Evolutionary conservation across 2,888 invertebrate species (phyloP).

Genomic region (Chromoteleia sp.): DNA sequence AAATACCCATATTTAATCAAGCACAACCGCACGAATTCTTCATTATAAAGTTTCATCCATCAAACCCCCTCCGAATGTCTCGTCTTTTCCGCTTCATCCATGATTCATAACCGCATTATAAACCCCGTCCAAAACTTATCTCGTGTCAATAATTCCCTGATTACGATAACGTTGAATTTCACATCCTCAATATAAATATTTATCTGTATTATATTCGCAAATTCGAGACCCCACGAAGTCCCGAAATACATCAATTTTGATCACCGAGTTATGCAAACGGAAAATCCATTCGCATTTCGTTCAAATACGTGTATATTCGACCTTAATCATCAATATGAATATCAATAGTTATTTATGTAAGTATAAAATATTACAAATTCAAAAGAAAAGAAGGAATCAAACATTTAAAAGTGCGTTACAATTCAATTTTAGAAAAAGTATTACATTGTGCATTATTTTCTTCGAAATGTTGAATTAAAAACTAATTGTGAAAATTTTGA

Average conservation of each 20-base stretch:
- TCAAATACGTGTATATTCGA: no score
- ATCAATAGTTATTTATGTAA: no score
- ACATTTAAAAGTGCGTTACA: no score
- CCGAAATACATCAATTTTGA: conserved; percentile 82
- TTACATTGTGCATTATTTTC: no score
- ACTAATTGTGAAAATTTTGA: no score
- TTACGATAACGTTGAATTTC: conserved; percentile 78
- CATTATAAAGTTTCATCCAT: conserved; percentile 49
- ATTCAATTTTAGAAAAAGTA: no score
- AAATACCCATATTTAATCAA: conserved; percentile 31
- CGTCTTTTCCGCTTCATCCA: conserved; percentile 39
- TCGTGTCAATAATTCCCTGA: conserved; percentile 69
- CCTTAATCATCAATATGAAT: no score
- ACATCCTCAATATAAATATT: conserved; percentile 82
- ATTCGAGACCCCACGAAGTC: conserved; percentile 69
- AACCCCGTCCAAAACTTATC: conserved; percentile 26
- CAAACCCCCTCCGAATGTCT: conserved; percentile 8
- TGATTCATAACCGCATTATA: conserved; percentile 51
- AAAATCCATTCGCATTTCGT: conserved; percentile 76
- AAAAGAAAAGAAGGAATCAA: no score
- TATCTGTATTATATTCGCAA: conserved; percentile 80
- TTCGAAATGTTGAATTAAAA: no score
- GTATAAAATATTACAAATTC: no score
- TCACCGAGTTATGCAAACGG: conserved; percentile 71
- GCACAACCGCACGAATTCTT: conserved; percentile 25